Percentiles rank a stretch among this genome's conserved stretches.
Conservation (phyloP, 1,140 invertebrate genomes). For the Drosophila elegans region DNA sequence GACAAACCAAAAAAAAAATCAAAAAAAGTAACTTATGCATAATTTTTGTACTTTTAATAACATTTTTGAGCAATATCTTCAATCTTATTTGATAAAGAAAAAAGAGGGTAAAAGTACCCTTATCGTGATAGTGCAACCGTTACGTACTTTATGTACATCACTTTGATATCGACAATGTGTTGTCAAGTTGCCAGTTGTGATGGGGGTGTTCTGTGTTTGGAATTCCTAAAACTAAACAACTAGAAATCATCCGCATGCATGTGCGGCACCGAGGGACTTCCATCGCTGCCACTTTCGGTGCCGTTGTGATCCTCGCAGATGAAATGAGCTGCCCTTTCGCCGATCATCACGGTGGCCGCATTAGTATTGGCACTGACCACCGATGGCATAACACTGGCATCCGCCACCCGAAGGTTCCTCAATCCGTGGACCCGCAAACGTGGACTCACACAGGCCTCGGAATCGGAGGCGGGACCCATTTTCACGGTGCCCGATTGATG, state of each 20-base stretch:
- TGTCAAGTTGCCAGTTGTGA: slow-evolving; percentile 2
- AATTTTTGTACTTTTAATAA: no score
- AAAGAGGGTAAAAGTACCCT: background rate
- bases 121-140: background rate
- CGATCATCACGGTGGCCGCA: slow-evolving; percentile 93
- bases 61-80: no score
- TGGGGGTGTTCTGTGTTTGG: background rate
- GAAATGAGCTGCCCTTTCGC: slow-evolving; percentile 93
- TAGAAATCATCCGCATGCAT: slow-evolving; percentile 55
- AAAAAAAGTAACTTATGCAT: no score
- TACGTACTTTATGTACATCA: background rate
- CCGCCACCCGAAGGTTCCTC: slow-evolving; percentile 89
- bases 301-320: slow-evolving; percentile 88
- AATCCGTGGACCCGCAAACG: slow-evolving; percentile 90
- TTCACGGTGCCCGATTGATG: slow-evolving; percentile 90
- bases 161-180: background rate
- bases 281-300: no score
- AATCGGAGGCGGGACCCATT: slow-evolving; percentile 90
- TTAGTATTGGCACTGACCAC: slow-evolving; percentile 90
- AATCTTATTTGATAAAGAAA: background rate
- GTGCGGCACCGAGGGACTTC: slow-evolving; percentile 9
- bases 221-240: background rate
- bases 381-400: slow-evolving; percentile 91
- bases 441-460: slow-evolving; percentile 90
- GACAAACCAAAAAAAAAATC: background rate